phyloP scores from a whole-genome alignment of 2,797 vertebrate species.

The Crypturellus tataupa region DNA sequence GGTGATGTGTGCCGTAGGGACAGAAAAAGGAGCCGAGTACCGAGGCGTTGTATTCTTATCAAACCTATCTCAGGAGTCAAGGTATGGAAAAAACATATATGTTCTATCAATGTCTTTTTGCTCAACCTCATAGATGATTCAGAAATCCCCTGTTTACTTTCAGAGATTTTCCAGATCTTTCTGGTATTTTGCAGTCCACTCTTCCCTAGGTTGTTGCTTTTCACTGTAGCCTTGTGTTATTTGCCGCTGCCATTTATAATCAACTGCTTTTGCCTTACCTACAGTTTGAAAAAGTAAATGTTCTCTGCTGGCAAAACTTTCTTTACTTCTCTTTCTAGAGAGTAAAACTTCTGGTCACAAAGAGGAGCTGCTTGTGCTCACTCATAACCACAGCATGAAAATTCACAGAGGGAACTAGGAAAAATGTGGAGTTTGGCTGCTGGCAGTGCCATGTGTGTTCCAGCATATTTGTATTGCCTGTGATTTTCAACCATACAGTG shows the following conservation, averaged over 20 bases:
- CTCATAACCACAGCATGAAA: neutral
- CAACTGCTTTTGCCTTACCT: neutral
- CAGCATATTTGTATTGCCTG: neutral
- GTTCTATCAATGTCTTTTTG: neutral
- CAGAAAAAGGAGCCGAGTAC: neutral
- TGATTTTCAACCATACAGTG: neutral
- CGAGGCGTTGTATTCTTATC: neutral
- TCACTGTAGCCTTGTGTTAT: neutral
- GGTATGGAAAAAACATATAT: fast-evolving
- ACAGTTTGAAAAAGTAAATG: neutral
- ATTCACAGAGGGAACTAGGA: neutral
- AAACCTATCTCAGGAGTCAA: neutral
- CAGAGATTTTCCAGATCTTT: neutral
- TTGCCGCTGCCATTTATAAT: neutral
- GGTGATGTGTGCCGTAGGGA: neutral
- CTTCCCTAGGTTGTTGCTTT: neutral
- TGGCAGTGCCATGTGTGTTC: neutral
- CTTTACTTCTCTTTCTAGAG: neutral
- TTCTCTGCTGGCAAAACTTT: neutral
- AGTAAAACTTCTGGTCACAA: neutral
- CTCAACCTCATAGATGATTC: neutral
- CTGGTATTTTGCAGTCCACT: neutral
- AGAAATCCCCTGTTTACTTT: neutral
- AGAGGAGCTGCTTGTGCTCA: neutral
- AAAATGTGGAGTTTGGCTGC: neutral